Conservation (phyloP, 64 coral and sea anemone species). For the Astreopora myriophthalma region DNA sequence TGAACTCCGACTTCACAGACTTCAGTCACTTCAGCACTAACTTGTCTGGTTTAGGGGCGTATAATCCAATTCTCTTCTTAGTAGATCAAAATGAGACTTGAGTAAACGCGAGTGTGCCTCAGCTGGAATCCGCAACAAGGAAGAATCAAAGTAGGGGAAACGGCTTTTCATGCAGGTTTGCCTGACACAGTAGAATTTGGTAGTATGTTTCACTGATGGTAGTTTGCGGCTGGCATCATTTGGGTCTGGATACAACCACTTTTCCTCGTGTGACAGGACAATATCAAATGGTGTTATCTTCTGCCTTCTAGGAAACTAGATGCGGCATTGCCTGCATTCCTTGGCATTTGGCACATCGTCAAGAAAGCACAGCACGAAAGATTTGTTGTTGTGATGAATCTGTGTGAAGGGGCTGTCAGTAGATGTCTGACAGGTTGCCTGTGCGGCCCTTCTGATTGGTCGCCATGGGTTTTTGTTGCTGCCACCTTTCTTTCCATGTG, state of each 20-base stretch:
- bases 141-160: conserved; percentile 29
- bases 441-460: neutral
- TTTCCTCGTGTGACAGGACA: conserved; percentile 28
- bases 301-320: conserved; percentile 36
- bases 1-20: neutral
- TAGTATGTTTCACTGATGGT: neutral
- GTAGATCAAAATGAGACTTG: neutral
- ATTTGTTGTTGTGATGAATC: conserved; percentile 60
- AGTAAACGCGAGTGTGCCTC: neutral
- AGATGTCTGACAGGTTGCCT: neutral
- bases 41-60: neutral
- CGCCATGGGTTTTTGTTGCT: neutral
- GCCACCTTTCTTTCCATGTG: neutral
- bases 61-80: neutral
- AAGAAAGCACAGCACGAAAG: conserved; percentile 29
- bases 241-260: conserved; percentile 47
- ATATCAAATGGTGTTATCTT: conserved; percentile 36
- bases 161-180: conserved; percentile 3
- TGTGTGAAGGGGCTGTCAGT: conserved; percentile 8
- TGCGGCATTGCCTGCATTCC: conserved; percentile 39
- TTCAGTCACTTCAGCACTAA: neutral
- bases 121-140: neutral
- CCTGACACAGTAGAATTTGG: conserved; percentile 14
- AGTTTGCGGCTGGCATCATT: conserved; percentile 1
- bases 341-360: neutral